Conservation (phyloP, 2,797 vertebrate genomes). For the Amblyopsis hoosieri region DNA sequence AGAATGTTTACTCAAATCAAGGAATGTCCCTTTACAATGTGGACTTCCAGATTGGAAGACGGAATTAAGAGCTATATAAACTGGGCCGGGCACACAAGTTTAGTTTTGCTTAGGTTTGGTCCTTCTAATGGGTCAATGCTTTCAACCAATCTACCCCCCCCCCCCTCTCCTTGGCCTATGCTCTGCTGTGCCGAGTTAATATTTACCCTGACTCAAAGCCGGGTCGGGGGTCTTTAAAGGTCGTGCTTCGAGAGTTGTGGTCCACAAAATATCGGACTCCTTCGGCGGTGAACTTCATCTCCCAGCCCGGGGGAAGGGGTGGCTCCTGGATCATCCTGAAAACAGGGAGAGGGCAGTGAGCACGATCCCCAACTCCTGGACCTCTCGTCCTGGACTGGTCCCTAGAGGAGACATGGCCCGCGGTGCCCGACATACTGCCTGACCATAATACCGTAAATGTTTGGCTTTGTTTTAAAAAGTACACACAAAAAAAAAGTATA, state of each 20-base stretch:
- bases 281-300: constrained; percentile 98
- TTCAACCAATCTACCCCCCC: neutral
- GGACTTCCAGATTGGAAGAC: too few species aligned
- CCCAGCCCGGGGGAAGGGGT: constrained; percentile 95
- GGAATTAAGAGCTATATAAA: too few species aligned
- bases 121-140: neutral
- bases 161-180: constrained; percentile 14
- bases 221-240: constrained; percentile 96
- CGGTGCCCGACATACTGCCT: constrained; percentile 1
- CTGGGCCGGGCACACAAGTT: too few species aligned
- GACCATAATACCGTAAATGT: too few species aligned
- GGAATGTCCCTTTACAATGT: too few species aligned
- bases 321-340: constrained; percentile 97
- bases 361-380: constrained; percentile 48
- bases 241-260: constrained; percentile 95
- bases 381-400: constrained; percentile 35
- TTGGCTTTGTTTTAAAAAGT: too few species aligned
- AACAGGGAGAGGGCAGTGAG: constrained; percentile 73
- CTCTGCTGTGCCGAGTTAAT: constrained; percentile 15
- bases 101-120: neutral
- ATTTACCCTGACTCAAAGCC: constrained; percentile 96
- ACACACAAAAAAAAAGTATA: too few species aligned
- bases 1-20: too few species aligned
- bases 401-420: constrained; percentile 27
- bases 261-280: constrained; percentile 97